Percentiles rank a stretch among this genome's conserved stretches.
Evolutionary conservation across 2,888 invertebrate genomes (phyloP).

Genomic region (Ashinkailepas kermadecensis): DNA sequence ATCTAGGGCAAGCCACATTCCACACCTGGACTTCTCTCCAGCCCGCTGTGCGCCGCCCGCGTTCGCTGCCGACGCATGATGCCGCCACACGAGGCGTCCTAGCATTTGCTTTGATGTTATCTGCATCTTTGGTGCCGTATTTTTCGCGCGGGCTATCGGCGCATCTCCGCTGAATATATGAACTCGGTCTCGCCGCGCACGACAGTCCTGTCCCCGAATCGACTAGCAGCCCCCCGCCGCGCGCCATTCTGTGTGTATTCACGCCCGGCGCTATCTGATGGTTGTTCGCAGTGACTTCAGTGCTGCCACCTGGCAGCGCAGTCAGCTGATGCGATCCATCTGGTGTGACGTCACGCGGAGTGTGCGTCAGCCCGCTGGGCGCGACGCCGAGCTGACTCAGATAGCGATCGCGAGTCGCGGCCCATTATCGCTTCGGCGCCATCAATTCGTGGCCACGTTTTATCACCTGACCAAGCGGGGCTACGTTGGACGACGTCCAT

Average conservation of each 20-base stretch:
- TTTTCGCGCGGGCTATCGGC: constrained; percentile 8
- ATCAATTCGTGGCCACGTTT: not conserved
- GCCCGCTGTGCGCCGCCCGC: too few species aligned
- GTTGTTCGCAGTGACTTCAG: not conserved
- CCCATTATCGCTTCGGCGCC: constrained; percentile 12
- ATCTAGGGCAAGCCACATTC: too few species aligned
- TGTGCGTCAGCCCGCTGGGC: not conserved
- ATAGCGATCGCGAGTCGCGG: not conserved
- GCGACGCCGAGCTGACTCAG: not conserved
- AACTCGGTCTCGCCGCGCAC: not conserved
- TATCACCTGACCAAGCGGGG: too few species aligned
- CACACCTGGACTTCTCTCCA: too few species aligned
- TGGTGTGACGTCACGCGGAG: not conserved
- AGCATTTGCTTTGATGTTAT: not conserved
- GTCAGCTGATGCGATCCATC: constrained; percentile 10
- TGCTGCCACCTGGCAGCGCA: constrained; percentile 13
- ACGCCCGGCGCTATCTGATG: not conserved
- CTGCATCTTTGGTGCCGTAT: not conserved
- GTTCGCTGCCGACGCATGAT: too few species aligned
- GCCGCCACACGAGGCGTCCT: too few species aligned
- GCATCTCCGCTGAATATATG: constrained; percentile 18
- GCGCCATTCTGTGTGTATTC: constrained; percentile 2
- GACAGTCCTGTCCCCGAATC: too few species aligned
- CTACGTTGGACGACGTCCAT: too few species aligned
- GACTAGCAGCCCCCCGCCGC: not conserved